Conservation (phyloP, 2,888 invertebrate species). For the Platycheirus albimanus region DNA sequence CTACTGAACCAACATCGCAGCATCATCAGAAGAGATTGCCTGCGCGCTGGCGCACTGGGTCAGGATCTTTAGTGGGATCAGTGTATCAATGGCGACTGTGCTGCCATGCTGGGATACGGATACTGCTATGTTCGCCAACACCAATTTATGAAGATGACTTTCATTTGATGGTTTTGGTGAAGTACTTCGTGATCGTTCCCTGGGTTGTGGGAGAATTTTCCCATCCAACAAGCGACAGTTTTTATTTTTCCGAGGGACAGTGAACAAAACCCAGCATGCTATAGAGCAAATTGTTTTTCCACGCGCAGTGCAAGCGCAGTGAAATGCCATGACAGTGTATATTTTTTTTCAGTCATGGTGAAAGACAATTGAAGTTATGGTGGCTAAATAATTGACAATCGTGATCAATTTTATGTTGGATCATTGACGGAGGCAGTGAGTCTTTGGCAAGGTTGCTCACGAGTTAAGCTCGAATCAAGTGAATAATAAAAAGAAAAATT, state of each 20-base stretch:
- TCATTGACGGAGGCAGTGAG: slow-evolving; percentile 44
- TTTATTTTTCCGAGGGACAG: slow-evolving; percentile 37
- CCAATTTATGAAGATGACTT: slow-evolving; percentile 73
- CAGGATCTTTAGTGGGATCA: slow-evolving; percentile 64
- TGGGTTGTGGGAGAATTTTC: slow-evolving; percentile 62
- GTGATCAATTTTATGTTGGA: slow-evolving; percentile 67
- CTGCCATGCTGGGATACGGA: not conserved
- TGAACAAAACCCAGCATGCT: slow-evolving; percentile 19
- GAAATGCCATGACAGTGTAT: slow-evolving; percentile 27
- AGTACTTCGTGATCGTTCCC: slow-evolving; percentile 14
- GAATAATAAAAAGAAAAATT: slow-evolving; percentile 32
- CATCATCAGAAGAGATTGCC: slow-evolving; percentile 31
- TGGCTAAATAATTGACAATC: slow-evolving; percentile 70
- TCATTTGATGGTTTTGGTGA: slow-evolving; percentile 45
- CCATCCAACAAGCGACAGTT: slow-evolving; percentile 51
- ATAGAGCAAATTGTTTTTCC: slow-evolving; percentile 55
- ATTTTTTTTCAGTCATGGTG: slow-evolving; percentile 7
- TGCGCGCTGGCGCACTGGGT: slow-evolving; percentile 40
- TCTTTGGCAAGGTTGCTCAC: slow-evolving; percentile 59
- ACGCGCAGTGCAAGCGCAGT: slow-evolving; percentile 25
- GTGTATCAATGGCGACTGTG: slow-evolving; percentile 51
- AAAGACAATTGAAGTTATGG: slow-evolving; percentile 57
- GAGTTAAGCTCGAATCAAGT: slow-evolving; percentile 49
- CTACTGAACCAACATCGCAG: slow-evolving; percentile 61
- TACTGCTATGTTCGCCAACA: slow-evolving; percentile 36